These are phyloP conservation scores for Thereva nobilitata DNA, from an alignment of 2,888 invertebrate species.

Conservation along the genomic window DNA sequence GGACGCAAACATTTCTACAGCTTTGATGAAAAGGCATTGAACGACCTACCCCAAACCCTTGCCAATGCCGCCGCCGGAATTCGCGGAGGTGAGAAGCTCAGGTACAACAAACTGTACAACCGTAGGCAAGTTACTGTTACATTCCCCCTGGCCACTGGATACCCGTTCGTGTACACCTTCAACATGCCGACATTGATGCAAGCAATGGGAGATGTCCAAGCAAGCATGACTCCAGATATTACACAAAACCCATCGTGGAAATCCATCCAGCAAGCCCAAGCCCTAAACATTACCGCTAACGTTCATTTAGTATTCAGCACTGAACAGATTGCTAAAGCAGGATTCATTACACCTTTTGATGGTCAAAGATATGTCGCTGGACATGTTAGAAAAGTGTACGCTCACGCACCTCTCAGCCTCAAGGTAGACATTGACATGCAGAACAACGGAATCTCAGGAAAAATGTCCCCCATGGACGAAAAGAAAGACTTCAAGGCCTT, in stretches of 20 bases:
- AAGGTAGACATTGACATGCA: constrained; percentile 60
- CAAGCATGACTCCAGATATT: constrained; percentile 47
- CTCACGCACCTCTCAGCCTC: constrained; percentile 62
- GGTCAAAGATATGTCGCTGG: constrained; percentile 64
- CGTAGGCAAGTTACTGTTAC: constrained; percentile 65
- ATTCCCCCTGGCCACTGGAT: constrained; percentile 72
- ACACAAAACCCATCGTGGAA: constrained; percentile 41
- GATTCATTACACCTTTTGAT: constrained; percentile 69
- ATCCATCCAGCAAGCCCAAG: constrained; percentile 44
- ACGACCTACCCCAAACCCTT: constrained; percentile 58
- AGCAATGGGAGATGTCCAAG: constrained; percentile 60
- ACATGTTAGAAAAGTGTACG: constrained; percentile 64
- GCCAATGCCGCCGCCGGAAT: constrained; percentile 56
- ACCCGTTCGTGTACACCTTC: constrained; percentile 69
- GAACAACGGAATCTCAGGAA: constrained; percentile 58
- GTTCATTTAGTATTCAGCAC: constrained; percentile 61
- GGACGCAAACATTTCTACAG: constrained; percentile 60
- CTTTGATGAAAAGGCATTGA: constrained; percentile 63
- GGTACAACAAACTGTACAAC: constrained; percentile 66
- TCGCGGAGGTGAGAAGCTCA: constrained; percentile 54
- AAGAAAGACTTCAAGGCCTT: constrained; percentile 61
- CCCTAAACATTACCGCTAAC: constrained; percentile 59
- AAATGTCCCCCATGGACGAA: constrained; percentile 60
- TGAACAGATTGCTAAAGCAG: constrained; percentile 65
- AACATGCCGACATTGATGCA: constrained; percentile 64